Evolutionary conservation across 2,113 vertebrate species (phyloP).

Genomic region (Pachyramphus minor): DNA sequence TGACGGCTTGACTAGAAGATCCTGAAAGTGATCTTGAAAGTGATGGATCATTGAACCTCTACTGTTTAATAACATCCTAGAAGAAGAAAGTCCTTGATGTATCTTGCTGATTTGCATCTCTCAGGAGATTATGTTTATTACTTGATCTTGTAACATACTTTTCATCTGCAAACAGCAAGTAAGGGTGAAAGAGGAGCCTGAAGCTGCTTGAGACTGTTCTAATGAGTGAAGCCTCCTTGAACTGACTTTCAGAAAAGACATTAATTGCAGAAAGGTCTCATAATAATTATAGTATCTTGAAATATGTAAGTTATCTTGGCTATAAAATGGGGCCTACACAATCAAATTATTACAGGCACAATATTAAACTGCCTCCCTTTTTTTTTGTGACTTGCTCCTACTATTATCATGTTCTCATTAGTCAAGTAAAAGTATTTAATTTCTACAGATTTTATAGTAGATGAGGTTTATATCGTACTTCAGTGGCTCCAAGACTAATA

Average conservation of each 20-base stretch:
- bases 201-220: conserved; percentile 42
- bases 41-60: background rate
- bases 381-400: background rate
- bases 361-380: conserved; percentile 12
- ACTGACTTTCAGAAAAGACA: conserved; percentile 58
- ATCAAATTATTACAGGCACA: conserved; percentile 2
- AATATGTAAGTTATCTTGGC: conserved; percentile 26
- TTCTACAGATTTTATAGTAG: conserved; percentile 16
- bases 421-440: conserved; percentile 18
- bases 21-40: background rate
- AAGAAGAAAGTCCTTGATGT: background rate
- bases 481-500: background rate
- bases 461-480: background rate
- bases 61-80: background rate
- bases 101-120: conserved; percentile 14
- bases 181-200: conserved; percentile 12
- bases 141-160: background rate
- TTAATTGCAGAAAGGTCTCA: conserved; percentile 52
- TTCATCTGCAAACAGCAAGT: conserved; percentile 8
- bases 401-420: conserved; percentile 39
- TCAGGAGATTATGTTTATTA: background rate
- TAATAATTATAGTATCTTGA: conserved; percentile 41
- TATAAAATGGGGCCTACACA: background rate
- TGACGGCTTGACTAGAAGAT: background rate
- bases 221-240: conserved; percentile 63